Conservation (phyloP, 2,113 vertebrate species). For the Atractosteus spatula region DNA sequence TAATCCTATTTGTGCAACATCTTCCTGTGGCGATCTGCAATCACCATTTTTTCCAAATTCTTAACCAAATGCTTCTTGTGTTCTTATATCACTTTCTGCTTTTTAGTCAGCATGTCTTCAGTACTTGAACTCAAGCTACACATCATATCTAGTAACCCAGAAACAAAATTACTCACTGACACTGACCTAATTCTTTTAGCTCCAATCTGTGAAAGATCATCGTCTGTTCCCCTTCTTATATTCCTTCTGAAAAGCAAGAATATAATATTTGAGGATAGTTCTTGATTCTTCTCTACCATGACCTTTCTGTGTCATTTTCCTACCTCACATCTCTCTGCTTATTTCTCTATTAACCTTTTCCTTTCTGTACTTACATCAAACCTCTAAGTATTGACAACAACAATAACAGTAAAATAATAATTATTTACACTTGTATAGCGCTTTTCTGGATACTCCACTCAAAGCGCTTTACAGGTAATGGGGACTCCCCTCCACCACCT, state of each 20-base stretch:
- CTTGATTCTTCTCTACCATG: slow-evolving; percentile 9
- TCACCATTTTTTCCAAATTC: too few relatives aligned
- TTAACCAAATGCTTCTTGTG: too few relatives aligned
- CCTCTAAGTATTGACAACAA: background rate
- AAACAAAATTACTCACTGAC: background rate
- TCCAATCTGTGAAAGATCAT: slow-evolving; percentile 58
- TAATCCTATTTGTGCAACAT: too few relatives aligned
- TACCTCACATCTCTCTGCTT: background rate
- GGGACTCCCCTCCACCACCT: too few relatives aligned
- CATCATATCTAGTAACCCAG: background rate
- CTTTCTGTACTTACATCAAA: background rate
- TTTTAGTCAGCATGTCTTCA: background rate
- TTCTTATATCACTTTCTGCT: too few relatives aligned
- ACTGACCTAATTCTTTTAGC: slow-evolving; percentile 65
- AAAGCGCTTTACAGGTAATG: too few relatives aligned
- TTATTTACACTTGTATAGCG: background rate
- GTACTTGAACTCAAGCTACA: background rate
- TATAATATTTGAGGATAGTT: slow-evolving; percentile 1
- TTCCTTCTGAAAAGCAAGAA: slow-evolving; percentile 35
- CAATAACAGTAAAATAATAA: background rate
- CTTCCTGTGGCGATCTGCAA: too few relatives aligned
- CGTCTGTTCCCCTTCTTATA: background rate
- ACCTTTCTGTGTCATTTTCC: background rate
- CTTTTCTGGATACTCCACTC: too few relatives aligned
- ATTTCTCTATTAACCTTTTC: background rate